Evolutionary conservation across 2,113 vertebrate genomes (phyloP).

Genomic region (Cacatua alba): DNA sequence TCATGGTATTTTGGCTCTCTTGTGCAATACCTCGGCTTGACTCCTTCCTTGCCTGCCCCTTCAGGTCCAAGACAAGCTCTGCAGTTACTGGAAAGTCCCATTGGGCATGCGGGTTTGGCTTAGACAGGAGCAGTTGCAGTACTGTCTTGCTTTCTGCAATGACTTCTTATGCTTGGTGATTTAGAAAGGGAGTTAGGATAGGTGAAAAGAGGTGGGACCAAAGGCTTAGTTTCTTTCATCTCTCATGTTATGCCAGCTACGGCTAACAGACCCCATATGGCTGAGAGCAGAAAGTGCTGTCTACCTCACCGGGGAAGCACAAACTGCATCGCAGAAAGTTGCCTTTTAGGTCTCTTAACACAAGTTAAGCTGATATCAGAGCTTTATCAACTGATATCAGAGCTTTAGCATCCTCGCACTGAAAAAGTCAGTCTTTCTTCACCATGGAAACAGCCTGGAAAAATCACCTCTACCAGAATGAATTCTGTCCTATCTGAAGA

Average conservation of each 20-base stretch:
- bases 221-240: background rate
- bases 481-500: background rate
- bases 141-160: background rate
- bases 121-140: background rate
- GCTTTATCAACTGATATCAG: background rate
- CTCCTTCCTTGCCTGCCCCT: background rate
- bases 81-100: conserved; percentile 28
- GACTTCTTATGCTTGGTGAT: background rate
- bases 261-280: background rate
- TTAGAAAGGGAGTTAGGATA: background rate
- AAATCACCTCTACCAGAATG: background rate
- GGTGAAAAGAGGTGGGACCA: background rate
- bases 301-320: background rate
- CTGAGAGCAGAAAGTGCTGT: background rate
- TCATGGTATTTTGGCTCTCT: background rate
- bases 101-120: background rate
- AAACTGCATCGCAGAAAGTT: background rate
- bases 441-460: background rate
- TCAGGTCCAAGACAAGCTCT: background rate
- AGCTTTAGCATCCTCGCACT: background rate
- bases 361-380: background rate
- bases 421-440: background rate
- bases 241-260: background rate
- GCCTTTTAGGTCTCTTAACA: background rate
- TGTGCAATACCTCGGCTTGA: conserved; percentile 32